Percentiles rank a stretch among this genome's conserved stretches.
Conservation (phyloP, 2,113 vertebrate species). For the Coptodon bakossiorum region DNA sequence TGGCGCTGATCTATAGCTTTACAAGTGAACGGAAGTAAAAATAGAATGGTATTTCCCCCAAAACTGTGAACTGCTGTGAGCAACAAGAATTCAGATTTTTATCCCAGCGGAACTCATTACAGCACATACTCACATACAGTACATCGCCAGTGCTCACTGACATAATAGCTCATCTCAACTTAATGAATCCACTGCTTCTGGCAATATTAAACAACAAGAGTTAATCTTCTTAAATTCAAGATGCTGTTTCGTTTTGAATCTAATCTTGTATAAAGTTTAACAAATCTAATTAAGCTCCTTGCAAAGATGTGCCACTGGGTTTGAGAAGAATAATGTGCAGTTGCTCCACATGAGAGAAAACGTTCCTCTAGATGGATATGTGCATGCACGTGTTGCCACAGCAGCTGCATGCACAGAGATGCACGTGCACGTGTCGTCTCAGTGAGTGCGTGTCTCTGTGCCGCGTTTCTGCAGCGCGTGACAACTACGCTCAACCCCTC, state of each 20-base stretch:
- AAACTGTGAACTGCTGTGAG: neutral
- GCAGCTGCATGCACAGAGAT: neutral
- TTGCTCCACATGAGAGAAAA: neutral
- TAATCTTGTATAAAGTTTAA: neutral
- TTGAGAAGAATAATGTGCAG: neutral
- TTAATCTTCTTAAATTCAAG: neutral
- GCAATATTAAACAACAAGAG: neutral
- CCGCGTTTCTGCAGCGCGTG: neutral
- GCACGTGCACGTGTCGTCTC: neutral
- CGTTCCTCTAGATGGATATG: neutral
- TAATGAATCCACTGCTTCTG: neutral
- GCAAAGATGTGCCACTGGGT: neutral
- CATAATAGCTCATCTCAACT: neutral
- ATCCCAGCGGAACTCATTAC: neutral
- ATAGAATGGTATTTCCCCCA: neutral
- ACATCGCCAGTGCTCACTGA: neutral
- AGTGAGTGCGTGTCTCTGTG: neutral
- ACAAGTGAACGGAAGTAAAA: neutral
- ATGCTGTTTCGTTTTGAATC: neutral
- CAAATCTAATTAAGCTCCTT: neutral
- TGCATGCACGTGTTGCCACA: neutral
- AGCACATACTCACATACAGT: neutral
- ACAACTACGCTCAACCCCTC: neutral
- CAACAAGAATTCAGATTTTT: neutral
- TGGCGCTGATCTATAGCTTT: neutral